Evolutionary conservation across 2,113 vertebrate genomes (phyloP), one percentile per base, ranked within the genome.

Genomic region (Ciconia boyciana): DNA sequence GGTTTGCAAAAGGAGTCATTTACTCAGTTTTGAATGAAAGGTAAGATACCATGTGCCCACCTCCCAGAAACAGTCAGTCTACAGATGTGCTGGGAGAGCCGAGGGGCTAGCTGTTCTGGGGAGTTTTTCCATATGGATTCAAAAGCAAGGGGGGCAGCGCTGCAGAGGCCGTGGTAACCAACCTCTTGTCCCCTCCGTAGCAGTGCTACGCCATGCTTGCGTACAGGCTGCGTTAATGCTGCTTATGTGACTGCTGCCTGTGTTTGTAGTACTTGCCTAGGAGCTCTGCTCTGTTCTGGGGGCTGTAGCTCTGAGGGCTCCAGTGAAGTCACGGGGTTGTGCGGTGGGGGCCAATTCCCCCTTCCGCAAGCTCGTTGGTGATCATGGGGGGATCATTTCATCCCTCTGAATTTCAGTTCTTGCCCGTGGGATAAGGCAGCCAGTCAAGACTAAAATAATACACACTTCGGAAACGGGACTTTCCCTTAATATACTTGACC

Each of bases 371-470:
- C 46, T 60, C 3, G 1, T 12, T 10, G 48, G 24, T 39, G 49
- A 29, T 17, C 4, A 1, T 2, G 7, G 29, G 0, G 7, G 32
- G 20, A 15, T 22, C 14, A 2, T 10, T 55, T 58, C 36, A 52
- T 44, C 20, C 60, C 25, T 46, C 25, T 17, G 36, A 39, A 69
- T 84, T 21, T 68, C 22, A 7, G 21, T 9, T 76, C 28, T 76
- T 54, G 26, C 26, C 34, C 28, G 14, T 36, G 24, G 51, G 57
- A 29, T 52, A 5, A 48, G 22, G 51, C 39, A 77, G 31, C 19
- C n/a, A 66, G 69, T 6, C 18, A 32, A 39, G 19, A 49, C 58
- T 77, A 4, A 64, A 58, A 26, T 34, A 19, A 46, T 21, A 29
- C 1, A 7, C 1, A 0, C 11, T 19, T 64, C 8, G 9, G 39